A percentile compares a stretch with the other conserved stretches of the same genome.
Evolutionary conservation across 2,797 vertebrate species (phyloP).

Genomic region (Cetoscarus ocellatus): DNA sequence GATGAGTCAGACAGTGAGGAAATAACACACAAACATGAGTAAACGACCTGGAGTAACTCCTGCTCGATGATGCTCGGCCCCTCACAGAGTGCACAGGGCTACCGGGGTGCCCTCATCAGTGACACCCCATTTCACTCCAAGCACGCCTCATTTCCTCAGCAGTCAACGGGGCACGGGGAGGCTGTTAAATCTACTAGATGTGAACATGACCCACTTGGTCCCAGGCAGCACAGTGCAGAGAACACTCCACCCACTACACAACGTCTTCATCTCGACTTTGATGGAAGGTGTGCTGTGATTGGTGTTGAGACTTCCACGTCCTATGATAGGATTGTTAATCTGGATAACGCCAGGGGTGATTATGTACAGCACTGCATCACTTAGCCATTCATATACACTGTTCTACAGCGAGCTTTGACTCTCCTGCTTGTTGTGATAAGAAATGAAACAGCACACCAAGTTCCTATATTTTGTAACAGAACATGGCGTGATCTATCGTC

Average conservation of each 20-base stretch:
- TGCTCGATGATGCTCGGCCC: conserved; percentile 19
- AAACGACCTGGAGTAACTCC: conserved; percentile 29
- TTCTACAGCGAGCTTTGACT: neutral
- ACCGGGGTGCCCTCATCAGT: conserved; percentile 60
- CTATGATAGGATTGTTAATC: conserved; percentile 50
- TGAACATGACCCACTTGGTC: conserved; percentile 38
- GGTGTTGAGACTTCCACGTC: conserved; percentile 15
- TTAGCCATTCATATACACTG: conserved; percentile 16
- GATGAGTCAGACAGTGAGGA: conserved; percentile 22
- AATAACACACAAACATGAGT: neutral
- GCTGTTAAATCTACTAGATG: conserved; percentile 42
- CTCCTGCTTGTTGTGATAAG: conserved; percentile 40
- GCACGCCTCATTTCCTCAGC: conserved; percentile 60
- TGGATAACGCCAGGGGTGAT: conserved; percentile 26
- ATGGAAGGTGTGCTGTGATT: conserved; percentile 38
- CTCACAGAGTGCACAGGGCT: conserved; percentile 23
- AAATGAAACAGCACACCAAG: conserved; percentile 26
- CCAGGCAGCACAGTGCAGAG: conserved; percentile 19
- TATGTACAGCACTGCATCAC: conserved; percentile 28
- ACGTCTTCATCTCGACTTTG: conserved; percentile 46
- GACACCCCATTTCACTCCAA: conserved; percentile 65
- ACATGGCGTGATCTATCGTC: conserved; percentile 42
- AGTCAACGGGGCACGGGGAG: conserved; percentile 43
- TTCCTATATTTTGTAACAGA: conserved; percentile 38
- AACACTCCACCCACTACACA: conserved; percentile 24